Conservation (phyloP, 2,113 vertebrate species). For the Diadophis punctatus region DNA sequence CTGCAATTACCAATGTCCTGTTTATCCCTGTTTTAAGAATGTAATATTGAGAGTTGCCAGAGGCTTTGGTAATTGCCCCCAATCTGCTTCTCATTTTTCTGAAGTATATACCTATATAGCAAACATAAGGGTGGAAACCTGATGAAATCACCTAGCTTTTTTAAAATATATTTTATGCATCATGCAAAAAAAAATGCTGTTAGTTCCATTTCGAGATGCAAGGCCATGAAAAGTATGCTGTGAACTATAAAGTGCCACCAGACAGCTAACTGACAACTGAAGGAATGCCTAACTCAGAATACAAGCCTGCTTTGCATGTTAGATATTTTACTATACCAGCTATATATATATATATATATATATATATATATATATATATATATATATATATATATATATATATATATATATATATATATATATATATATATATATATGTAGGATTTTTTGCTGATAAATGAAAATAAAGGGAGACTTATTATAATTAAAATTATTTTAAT, state of each 20-base stretch:
- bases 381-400: too few species aligned
- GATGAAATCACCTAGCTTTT: constrained; percentile 11
- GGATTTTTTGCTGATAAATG: too few species aligned
- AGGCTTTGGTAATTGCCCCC: constrained; percentile 46
- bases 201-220: constrained; percentile 38
- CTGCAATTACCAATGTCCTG: constrained; percentile 55
- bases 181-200: constrained; percentile 35
- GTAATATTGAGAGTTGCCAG: constrained; percentile 44
- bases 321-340: constrained; percentile 34
- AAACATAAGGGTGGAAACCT: constrained; percentile 36
- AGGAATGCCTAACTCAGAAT: constrained; percentile 35
- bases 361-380: too few species aligned
- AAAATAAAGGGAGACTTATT: too few species aligned
- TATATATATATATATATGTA: too few species aligned
- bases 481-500: too few species aligned
- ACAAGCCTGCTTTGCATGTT: constrained; percentile 39
- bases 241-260: constrained; percentile 40
- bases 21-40: constrained; percentile 60
- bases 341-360: too few species aligned
- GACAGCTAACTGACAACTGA: constrained; percentile 43
- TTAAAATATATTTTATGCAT: not conserved
- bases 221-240: constrained; percentile 21
- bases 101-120: constrained; percentile 16
- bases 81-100: constrained; percentile 31
- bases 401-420: too few species aligned